Base-by-base conservation (phyloP, 2,797 vertebrate species). In the Dromococcyx pavoninus region DNA sequence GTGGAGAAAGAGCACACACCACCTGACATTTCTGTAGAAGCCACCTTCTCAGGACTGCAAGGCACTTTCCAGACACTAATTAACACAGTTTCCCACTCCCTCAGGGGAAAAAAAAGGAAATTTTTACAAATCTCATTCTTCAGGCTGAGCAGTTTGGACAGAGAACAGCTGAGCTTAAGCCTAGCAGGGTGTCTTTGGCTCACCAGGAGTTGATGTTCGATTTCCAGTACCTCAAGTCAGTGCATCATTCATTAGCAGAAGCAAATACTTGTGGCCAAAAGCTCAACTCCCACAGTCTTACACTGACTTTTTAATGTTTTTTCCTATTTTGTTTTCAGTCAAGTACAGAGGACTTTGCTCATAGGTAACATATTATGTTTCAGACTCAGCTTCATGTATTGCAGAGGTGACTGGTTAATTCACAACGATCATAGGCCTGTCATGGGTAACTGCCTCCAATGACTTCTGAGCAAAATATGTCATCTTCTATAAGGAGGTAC, bases 371-470 rank as follows among this genome's bases (percentile, higher is more conserved):
- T 23, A 16, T 39, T 57, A 46, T 27, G 12, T 50, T 67, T 54
- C 48, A 27, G 53, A 11, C 75, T 77, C 24, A 3, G 51, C 13
- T 28, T 23, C n/a, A 32, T 2, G 2, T 57, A 33, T 3, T 27
- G 44, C 54, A 75, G 37, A 48, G 7, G 43, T 11, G 13, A 13
- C 33, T 53, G 17, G 32, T 48, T 39, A 75, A 46, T 25, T 77
- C 54, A 46, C 11, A 39, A 13, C 13, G 35, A 14, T 1, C 1
- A 3, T 5, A 10, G 2, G 5, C 19, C 17, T 57, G 3, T 8
- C 37, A 39, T 11, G 4, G 39, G 4, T 27, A 35, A 77, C 7
- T 10, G 22, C 14, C 46, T 46, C 28, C 37, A 57, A 21, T 5
- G 13, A 70, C 30, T 73, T 51, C 64, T 43, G 37, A 73, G 37